Evolutionary conservation across 2,888 invertebrate genomes (phyloP).

Genomic region (Hirtodrosophila alboralis): DNA sequence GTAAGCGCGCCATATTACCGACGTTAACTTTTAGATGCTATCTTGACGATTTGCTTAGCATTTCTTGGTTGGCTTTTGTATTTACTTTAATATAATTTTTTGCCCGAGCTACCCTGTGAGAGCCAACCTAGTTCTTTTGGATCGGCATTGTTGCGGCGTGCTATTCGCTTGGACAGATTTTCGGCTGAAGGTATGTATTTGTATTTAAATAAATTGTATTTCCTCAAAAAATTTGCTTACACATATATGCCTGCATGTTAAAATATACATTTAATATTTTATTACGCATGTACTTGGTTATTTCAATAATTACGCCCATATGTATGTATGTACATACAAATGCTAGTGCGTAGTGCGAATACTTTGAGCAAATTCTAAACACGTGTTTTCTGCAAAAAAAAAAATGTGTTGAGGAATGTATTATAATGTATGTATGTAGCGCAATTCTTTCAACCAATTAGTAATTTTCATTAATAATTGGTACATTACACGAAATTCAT

Average conservation of each 20-base stretch:
- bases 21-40: slow-evolving; percentile 8
- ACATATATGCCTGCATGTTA: neutral
- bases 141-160: slow-evolving; percentile 47
- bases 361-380: too few species aligned
- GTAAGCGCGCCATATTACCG: too few species aligned
- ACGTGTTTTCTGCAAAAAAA: too few species aligned
- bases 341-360: too few species aligned
- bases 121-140: slow-evolving; percentile 26
- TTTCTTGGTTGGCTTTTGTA: too few species aligned
- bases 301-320: too few species aligned
- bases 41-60: slow-evolving; percentile 12
- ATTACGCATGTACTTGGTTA: neutral
- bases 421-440: neutral
- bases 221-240: neutral
- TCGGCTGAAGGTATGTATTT: slow-evolving; percentile 38
- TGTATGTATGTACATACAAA: neutral
- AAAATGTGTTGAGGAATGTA: too few species aligned
- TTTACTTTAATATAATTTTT: neutral
- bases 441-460: too few species aligned
- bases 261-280: too few species aligned
- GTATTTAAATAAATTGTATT: neutral
- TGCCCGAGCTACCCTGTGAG: slow-evolving; percentile 18
- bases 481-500: neutral
- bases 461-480: too few species aligned
- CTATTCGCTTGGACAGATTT: slow-evolving; percentile 25